Base-by-base conservation (phyloP, 2,888 invertebrate species). In the Poecilobothrus nobilitatus region DNA sequence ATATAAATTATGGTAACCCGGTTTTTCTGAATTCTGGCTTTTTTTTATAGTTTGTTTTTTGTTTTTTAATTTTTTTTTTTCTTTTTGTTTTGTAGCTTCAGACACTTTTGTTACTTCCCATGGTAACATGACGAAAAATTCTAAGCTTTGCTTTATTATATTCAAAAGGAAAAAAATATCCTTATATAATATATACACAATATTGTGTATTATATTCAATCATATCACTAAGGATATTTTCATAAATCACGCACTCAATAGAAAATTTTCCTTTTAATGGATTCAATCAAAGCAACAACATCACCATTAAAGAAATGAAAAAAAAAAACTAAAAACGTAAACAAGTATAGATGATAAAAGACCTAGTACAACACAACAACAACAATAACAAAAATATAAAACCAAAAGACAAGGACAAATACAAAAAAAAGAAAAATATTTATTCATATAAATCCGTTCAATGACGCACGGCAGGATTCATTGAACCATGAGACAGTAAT, bases 401-500 rank as follows among this genome's bases (percentile, higher is more conserved):
- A 44, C 6, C 12, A 53, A 18, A 6, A 53, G 53, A 53, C 12
- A 53, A 53, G 53, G 53, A 53, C 53, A 53, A 3, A n/a, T 18
- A n/a, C 15, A 53, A 18, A 12, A 53, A 18, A 53, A 53, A 18
- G 5, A 53, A 53, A 53, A 53, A 53, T 4, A 53, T 53, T 53
- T 41, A 41, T 53, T 53, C 53, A 12, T 53, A 18, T 53, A 53
- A 53, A 53, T 53, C 53, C 53, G 15, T 53, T 53, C n/a, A 53
- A 15, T 53, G 53, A 53, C 53, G 53, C 53, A 53, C 53, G 53
- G 53, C 15, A 53, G 18, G 18, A 53, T 53, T 53, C 18, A 53
- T 53, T 53, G 53, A 53, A 53, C 53, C 53, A 53, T 53, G 18
- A 53, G 53, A 53, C 53, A 53, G 53, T 53, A 53, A 53, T 53